A percentile compares a stretch with the other conserved stretches of the same genome.
Evolutionary conservation across 2,888 invertebrate genomes (phyloP).

Genomic region (Electrophaes corylata): DNA sequence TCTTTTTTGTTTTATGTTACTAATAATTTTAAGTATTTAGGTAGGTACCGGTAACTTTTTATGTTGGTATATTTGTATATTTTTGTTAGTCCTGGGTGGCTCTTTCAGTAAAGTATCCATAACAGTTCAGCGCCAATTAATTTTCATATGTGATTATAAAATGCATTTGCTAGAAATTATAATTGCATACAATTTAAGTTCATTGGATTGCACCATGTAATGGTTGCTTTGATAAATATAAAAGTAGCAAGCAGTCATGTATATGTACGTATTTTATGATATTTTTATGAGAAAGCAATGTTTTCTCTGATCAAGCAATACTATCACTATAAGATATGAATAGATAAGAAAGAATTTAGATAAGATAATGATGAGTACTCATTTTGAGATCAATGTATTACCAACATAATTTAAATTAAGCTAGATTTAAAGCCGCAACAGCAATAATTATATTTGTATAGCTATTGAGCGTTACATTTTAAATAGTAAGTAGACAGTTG

Average conservation of each 20-base stretch:
- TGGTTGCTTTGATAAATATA: conserved; percentile 64
- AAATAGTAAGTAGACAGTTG: conserved; percentile 79
- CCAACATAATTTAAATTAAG: conserved; percentile 60
- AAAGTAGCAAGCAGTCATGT: conserved; percentile 32
- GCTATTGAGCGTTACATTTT: conserved; percentile 83
- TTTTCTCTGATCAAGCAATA: conserved; percentile 82
- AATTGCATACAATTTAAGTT: conserved; percentile 35
- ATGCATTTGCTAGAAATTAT: conserved; percentile 3
- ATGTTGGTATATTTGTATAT: conserved; percentile 1
- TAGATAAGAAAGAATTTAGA: conserved; percentile 70
- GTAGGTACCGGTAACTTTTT: neutral
- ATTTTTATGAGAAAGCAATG: conserved; percentile 68
- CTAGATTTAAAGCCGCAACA: conserved; percentile 69
- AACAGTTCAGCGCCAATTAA: neutral
- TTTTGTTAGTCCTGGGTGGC: conserved; percentile 13
- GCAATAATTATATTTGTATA: conserved; percentile 84
- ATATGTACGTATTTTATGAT: conserved; percentile 64
- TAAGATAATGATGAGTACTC: conserved; percentile 76
- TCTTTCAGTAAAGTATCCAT: too few species aligned
- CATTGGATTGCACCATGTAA: conserved; percentile 64
- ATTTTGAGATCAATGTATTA: conserved; percentile 80
- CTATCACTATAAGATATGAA: conserved; percentile 66
- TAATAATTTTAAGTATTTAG: too few species aligned
- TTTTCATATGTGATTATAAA: too few species aligned
- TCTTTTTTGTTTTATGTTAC: too few species aligned